Base-by-base conservation (phyloP, 2,888 invertebrate species). In the Rhamnusium bicolor region DNA sequence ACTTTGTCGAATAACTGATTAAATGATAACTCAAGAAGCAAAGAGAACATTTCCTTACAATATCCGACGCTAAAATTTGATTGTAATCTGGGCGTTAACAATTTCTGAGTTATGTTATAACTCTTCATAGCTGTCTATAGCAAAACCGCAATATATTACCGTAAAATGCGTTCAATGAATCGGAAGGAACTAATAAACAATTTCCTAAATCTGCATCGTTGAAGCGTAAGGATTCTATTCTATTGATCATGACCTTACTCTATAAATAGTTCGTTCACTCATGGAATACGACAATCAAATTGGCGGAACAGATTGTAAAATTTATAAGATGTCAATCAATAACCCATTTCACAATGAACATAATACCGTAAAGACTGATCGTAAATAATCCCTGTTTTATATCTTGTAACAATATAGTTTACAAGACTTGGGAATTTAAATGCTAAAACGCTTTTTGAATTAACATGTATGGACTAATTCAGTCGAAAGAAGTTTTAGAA, bases 241-340 rank as follows among this genome's bases (percentile, higher is more conserved):
- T 32, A 27, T 56, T 67, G 69, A 69, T 69, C 69, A 61, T 69
- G 69, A 69, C 69, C 69, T 61, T 69, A 32, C 61, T 51, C 58
- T 29, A 67, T 27, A 67, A 46, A 65, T 65, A 56, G 54, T 67
- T 56, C 67, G 24, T 46, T 56, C 56, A 40, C 56, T 67, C 56
- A 21, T 46, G 40, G 40, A 54, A 54, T 27, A 56, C 16, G 46
- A 14, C 65, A 63, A 49, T 18, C 29, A 19, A 56, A 56, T 56
- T 56, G 67, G 40, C 67, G 46, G 66, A 51, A 54, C 66, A 32
- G 40, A 54, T 40, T 53, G 66, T n/a, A 40, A 51, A 54, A 66
- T 66, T 54, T 67, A 67, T 29, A 56, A 67, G 67, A 67, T 54
- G 24, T 21, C 56, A 46, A 67, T 67, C 65, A 65, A 14, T 53